Evolutionary conservation across 2,888 invertebrate genomes (phyloP).

Genomic region (Agonopterix subpropinquella): DNA sequence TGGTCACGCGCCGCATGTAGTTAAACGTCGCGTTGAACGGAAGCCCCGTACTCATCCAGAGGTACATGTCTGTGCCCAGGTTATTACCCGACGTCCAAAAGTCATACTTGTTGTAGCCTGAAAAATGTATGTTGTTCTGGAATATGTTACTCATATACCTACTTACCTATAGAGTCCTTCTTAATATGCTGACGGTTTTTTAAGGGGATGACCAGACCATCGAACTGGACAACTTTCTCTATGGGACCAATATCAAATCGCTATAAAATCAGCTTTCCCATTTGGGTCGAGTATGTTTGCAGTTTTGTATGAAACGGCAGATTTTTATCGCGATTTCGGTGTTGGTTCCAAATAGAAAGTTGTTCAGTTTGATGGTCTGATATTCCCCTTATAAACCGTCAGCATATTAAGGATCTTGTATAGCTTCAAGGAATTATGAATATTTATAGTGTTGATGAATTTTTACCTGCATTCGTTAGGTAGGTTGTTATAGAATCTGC

Average conservation of each 20-base stretch:
- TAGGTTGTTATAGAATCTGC: conserved; percentile 90
- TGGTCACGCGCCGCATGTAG: conserved; percentile 79
- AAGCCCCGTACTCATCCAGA: conserved; percentile 93
- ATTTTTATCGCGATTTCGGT: no score
- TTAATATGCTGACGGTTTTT: not conserved
- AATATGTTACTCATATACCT: not conserved
- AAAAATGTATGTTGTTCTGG: conserved; percentile 12
- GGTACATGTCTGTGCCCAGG: conserved; percentile 89
- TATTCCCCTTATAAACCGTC: no score
- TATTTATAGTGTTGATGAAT: not conserved
- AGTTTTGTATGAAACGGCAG: no score
- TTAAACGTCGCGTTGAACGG: conserved; percentile 93
- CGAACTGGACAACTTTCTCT: not conserved
- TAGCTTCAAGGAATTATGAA: no score
- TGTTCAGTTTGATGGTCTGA: no score
- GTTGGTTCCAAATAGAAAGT: no score
- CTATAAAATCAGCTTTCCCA: not conserved
- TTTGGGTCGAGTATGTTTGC: no score
- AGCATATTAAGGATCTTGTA: no score
- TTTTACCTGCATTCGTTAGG: conserved; percentile 84
- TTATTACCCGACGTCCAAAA: conserved; percentile 94
- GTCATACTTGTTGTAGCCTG: conserved; percentile 86
- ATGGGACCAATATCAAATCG: not conserved
- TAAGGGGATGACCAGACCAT: not conserved
- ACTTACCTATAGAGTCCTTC: not conserved